Percentiles rank a stretch among this genome's conserved stretches.
phyloP scores from a whole-genome alignment of 2,113 vertebrate species.

The Rutilus rutilus region DNA sequence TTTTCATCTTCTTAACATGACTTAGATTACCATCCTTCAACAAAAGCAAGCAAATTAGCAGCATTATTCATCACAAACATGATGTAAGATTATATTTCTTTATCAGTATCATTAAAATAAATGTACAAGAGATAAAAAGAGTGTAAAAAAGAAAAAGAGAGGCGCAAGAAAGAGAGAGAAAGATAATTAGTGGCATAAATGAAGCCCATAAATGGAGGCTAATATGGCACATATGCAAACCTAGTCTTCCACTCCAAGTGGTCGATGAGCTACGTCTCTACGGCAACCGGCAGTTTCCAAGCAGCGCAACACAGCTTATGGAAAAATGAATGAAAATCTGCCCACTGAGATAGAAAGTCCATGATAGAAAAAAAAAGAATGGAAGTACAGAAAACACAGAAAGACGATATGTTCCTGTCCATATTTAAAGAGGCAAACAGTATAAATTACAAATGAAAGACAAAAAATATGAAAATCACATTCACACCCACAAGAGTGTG shows the following conservation, averaged over 20 bases:
- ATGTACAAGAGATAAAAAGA: not conserved
- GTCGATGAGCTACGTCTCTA: slow-evolving; percentile 76
- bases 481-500: slow-evolving; percentile 13
- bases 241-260: slow-evolving; percentile 67
- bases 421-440: not conserved
- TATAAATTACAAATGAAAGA: not conserved
- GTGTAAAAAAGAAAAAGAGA: not conserved
- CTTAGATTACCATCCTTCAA: not conserved
- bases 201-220: slow-evolving; percentile 33
- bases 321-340: slow-evolving; percentile 74
- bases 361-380: not conserved
- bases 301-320: slow-evolving; percentile 75
- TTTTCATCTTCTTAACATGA: not conserved
- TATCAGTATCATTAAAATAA: not conserved
- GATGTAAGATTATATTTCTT: not conserved
- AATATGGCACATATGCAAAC: slow-evolving; percentile 21
- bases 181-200: slow-evolving; percentile 5
- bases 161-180: not conserved
- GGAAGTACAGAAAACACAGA: not conserved
- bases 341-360: slow-evolving; percentile 37
- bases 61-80: not conserved
- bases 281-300: slow-evolving; percentile 78
- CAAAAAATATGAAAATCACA: slow-evolving; percentile 28
- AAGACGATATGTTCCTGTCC: slow-evolving; percentile 21
- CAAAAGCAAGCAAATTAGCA: not conserved